Evolutionary conservation across 1,140 invertebrate genomes (phyloP), one percentile per base, ranked within the genome.

Genomic region (Anastrepha obliqua): DNA sequence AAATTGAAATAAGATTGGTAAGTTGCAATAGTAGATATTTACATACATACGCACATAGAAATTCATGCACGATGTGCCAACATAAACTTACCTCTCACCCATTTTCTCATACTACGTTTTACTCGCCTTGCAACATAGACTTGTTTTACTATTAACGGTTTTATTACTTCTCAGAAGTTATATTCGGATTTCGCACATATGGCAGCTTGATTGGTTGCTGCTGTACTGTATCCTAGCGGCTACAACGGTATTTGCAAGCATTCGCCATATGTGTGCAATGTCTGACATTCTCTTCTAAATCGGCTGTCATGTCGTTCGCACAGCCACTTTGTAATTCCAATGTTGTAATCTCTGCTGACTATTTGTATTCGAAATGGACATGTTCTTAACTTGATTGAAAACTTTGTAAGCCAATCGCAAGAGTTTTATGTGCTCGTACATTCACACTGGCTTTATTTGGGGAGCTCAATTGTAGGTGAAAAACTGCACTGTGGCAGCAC

Each of bases 1-100:
- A 98, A 91, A 98, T 98, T 90, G 97, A 98, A 94, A 97, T 97
- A 67, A 95, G 96, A 93, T 95, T 97, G 95, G 97, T 98, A 94
- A 96, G 96, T 95, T 55, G 62, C n/a, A 86, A 4, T 86, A 39
- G 11, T 13, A 86, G 58, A 20, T 55, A 85, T 85, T 55, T 62
- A 59, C 39, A 42, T 42, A 11, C 39, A 15, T 42, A 85, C 15
- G 0, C 58, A 55, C 39, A 58, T 51, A n/a, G 15, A 2, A 0
- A 70, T 29, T 1, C 20, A 15, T 70, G 20, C 67, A 39, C 11
- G 15, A 2, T 44, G n/a, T 13, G 29, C 67, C 42, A 20, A 0
- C 3, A 47, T 81, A 5, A 15, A 11, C 78, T 58, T 55, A 64
- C 5, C 64, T 67, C 29, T 29, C 9, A 11, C 29, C 59, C 81